Base-by-base conservation (phyloP, 2,888 invertebrate species). In the Drosophila ustulata region DNA sequence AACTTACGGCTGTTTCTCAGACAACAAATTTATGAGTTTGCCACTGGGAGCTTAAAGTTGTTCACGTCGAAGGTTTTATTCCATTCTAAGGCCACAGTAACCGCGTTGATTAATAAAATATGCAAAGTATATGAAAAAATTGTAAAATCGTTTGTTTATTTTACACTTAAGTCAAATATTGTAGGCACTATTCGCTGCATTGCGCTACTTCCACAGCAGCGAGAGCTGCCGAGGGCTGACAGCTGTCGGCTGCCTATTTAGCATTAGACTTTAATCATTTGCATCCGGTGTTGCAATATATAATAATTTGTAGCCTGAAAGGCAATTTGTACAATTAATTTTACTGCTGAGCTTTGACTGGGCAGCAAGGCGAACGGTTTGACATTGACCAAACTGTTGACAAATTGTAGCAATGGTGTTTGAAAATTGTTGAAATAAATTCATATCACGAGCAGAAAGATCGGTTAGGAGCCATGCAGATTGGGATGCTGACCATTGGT, bases 401-500 rank as follows among this genome's bases (percentile, higher is more conserved):
- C 45, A 25, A 32, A 57, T 47, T 57, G 45, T 51, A 56, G 62
- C 66, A 67, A 78, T 69, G 28, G 57, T 6, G 49, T 45, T 32
- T 25, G 46, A n/a, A 51, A 66, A 45, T 32, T 47, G 32, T 63
- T 57, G 47, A 55, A 61, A 70, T 83, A 89, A 89, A 85, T 85
- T 89, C 84, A 77, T 85, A 82, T 85, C 88, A 89, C 86, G 71
- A 72, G 63, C 68, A 75, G 46, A 64, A 68, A 59, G 58, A 65
- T 52, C 45, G 69, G 81, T 88, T 90, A 90, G 70, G 88, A 82
- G 75, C 91, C 90, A 82, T 90, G 89, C 61, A 92, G 81, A 78
- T 92, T 92, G 37, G 92, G 92, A 89, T 92, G 92, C 63, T 92
- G 90, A 3, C 91, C 90, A 78, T 75, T 88, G 65, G 80, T 84